Percentiles rank a stretch among this genome's conserved stretches.
Evolutionary conservation across 2,797 vertebrate genomes (phyloP).

Genomic region (Sebastes steindachneri): DNA sequence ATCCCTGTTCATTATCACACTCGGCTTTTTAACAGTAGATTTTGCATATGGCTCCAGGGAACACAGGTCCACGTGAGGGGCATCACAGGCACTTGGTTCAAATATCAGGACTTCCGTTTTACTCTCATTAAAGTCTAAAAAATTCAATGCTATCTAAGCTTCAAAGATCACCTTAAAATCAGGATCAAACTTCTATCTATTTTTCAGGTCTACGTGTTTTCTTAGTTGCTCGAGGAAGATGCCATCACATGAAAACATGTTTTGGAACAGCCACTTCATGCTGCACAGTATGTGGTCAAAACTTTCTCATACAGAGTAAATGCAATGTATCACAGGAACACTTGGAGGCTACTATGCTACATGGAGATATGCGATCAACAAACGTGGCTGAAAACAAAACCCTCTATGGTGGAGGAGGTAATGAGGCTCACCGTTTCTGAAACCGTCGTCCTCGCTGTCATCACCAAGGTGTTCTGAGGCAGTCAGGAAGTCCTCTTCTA

Average conservation of each 20-base stretch:
- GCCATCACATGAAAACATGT: background rate
- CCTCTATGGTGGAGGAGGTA: background rate
- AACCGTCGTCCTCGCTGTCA: slow-evolving; percentile 90
- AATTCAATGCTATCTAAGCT: no score
- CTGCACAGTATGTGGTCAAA: background rate
- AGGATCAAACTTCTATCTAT: background rate
- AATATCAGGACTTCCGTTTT: no score
- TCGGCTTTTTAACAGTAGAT: background rate
- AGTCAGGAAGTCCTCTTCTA: slow-evolving; percentile 97
- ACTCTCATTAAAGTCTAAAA: no score
- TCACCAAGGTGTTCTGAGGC: slow-evolving; percentile 96
- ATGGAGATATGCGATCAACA: background rate
- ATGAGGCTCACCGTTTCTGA: slow-evolving; percentile 84
- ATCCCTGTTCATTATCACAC: background rate
- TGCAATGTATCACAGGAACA: slow-evolving; percentile 3
- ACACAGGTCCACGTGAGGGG: no score
- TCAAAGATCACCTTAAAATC: background rate
- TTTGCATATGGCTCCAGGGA: no score
- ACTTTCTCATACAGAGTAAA: background rate
- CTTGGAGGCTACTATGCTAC: background rate
- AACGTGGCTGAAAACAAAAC: background rate
- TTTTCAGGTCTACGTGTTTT: background rate
- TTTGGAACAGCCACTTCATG: background rate
- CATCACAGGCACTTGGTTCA: no score
- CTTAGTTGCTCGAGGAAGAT: background rate